A percentile compares a stretch with the other conserved stretches of the same genome.
These are phyloP conservation scores for Heterohyrax brucei DNA, from an alignment of 2,797 vertebrate species.

Conservation along the genomic window DNA sequence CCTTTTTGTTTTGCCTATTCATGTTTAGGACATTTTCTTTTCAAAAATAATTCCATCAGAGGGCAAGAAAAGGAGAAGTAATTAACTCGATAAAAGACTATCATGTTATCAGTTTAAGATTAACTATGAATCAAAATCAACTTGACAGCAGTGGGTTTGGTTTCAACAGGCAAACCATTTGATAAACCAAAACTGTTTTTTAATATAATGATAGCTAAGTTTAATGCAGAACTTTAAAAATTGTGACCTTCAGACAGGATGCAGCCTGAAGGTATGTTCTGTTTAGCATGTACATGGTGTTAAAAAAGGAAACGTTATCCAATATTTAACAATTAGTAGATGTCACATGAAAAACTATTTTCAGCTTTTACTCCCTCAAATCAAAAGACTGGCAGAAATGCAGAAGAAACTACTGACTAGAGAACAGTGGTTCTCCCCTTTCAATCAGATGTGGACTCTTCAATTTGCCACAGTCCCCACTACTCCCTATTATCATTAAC, in stretches of 20 bases:
- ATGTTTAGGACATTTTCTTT: conserved; percentile 48
- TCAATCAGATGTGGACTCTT: background rate
- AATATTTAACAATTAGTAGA: background rate
- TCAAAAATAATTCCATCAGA: conserved; percentile 47
- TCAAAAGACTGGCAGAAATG: background rate
- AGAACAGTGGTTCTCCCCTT: background rate
- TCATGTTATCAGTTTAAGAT: background rate
- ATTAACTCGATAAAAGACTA: background rate
- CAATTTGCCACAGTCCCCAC: background rate
- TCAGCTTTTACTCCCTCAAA: background rate
- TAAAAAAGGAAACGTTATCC: conserved; percentile 1
- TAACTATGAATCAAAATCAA: too few relatives aligned
- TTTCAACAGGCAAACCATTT: background rate
- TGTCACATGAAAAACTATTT: background rate
- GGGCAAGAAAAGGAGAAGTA: background rate
- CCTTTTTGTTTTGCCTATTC: conserved; percentile 16
- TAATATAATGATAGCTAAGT: conserved; percentile 8
- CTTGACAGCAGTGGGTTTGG: too few relatives aligned
- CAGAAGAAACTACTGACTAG: background rate
- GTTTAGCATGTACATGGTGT: background rate
- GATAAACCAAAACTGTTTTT: background rate
- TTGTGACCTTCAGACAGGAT: background rate
- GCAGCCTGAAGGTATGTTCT: background rate
- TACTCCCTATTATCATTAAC: background rate
- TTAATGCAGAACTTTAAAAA: conserved; percentile 43